A percentile compares a stretch with the other conserved stretches of the same genome.
Evolutionary conservation across 2,888 invertebrate genomes (phyloP).

Genomic region (Cheilosia vulpina): DNA sequence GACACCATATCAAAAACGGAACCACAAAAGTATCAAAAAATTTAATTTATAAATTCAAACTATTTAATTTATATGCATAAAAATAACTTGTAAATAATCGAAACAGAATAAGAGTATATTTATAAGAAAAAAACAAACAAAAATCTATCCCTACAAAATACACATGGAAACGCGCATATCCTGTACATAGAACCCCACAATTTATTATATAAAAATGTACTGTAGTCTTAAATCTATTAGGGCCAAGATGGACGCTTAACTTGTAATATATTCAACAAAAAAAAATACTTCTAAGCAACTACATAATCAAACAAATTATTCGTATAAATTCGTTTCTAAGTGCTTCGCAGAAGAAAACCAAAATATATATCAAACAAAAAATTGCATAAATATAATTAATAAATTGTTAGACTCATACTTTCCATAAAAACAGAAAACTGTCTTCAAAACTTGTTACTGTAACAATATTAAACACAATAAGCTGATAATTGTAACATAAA

Average conservation of each 20-base stretch:
- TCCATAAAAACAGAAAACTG: constrained; percentile 26
- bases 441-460: constrained; percentile 31
- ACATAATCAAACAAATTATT: constrained; percentile 39
- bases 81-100: neutral
- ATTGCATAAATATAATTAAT: constrained; percentile 44
- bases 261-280: constrained; percentile 57
- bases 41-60: no score
- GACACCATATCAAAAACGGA: no score
- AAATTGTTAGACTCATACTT: constrained; percentile 55
- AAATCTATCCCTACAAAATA: neutral
- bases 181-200: constrained; percentile 53
- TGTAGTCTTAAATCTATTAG: constrained; percentile 44
- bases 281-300: constrained; percentile 31
- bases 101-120: neutral
- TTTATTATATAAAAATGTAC: constrained; percentile 24
- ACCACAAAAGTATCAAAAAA: neutral
- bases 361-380: constrained; percentile 25
- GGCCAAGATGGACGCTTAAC: constrained; percentile 70
- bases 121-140: neutral
- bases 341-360: constrained; percentile 49
- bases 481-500: constrained; percentile 36
- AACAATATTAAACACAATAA: constrained; percentile 31
- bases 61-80: neutral
- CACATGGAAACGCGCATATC: constrained; percentile 32
- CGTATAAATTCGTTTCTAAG: constrained; percentile 40